Percentiles rank a stretch among this genome's conserved stretches.
These are phyloP conservation scores for Mylabris phalerata DNA, from an alignment of 1,140 invertebrate genomes.

Conservation along the genomic window DNA sequence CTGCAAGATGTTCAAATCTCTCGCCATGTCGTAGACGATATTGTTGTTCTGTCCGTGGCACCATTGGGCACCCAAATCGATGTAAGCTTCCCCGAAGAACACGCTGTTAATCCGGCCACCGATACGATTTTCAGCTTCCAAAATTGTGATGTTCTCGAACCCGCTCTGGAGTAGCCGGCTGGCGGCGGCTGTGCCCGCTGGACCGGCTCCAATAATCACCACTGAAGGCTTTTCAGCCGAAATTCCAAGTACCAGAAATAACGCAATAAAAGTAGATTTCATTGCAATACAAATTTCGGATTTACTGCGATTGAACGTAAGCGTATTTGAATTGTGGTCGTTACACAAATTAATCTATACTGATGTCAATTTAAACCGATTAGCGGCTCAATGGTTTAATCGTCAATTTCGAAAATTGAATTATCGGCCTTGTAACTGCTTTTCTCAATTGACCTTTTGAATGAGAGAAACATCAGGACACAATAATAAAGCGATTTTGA, in stretches of 20 bases:
- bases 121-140: constrained; percentile 63
- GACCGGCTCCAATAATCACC: constrained; percentile 51
- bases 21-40: constrained; percentile 56
- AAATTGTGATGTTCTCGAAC: constrained; percentile 45
- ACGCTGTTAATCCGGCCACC: constrained; percentile 59
- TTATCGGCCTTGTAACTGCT: no score
- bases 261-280: no score
- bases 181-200: constrained; percentile 51
- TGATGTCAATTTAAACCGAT: no score
- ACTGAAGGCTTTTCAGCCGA: constrained; percentile 22
- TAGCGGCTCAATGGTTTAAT: no score
- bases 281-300: no score
- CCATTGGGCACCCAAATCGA: constrained; percentile 81
- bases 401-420: no score
- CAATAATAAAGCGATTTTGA: no score
- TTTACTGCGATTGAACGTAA: no score
- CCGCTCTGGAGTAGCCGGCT: constrained; percentile 45
- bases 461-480: no score
- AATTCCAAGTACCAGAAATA: background rate
- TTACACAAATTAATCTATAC: no score
- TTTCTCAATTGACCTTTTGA: no score
- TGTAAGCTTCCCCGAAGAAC: constrained; percentile 50
- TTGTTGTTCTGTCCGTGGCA: constrained; percentile 71
- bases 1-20: constrained; percentile 47
- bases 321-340: no score